Evolutionary conservation across 2,888 invertebrate genomes (phyloP).

Genomic region (Pollenia angustigena): DNA sequence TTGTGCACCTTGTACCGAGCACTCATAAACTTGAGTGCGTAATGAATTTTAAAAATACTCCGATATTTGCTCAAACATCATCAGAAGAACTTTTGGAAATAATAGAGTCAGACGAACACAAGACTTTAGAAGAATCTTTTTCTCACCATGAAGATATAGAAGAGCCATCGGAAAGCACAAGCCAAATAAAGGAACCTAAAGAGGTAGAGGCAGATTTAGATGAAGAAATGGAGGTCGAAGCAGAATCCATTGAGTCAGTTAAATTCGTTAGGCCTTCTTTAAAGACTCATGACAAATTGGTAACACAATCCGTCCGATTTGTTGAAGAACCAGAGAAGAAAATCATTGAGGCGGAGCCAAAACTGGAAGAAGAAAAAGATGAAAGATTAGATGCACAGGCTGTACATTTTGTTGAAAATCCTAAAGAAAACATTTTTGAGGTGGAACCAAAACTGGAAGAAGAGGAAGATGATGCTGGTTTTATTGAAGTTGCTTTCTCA

Average conservation of each 20-base stretch:
- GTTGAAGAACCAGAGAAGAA: background rate
- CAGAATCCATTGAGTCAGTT: too few species aligned
- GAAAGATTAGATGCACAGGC: background rate
- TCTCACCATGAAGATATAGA: background rate
- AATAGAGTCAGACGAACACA: constrained; percentile 7
- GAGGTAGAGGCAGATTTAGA: background rate
- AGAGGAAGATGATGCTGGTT: constrained; percentile 22
- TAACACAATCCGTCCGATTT: background rate
- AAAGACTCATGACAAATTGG: background rate
- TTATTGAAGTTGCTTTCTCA: constrained; percentile 46
- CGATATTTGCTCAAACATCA: constrained; percentile 34
- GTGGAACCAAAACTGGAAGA: background rate
- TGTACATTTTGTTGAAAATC: background rate
- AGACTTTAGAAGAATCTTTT: background rate
- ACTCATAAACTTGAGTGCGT: constrained; percentile 65
- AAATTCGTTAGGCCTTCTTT: too few species aligned
- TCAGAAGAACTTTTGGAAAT: constrained; percentile 43
- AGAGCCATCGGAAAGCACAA: background rate
- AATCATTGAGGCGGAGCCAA: background rate
- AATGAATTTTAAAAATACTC: constrained; percentile 56
- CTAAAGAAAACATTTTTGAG: constrained; percentile 2
- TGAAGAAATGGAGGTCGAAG: background rate
- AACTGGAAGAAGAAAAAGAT: too few species aligned
- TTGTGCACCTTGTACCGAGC: constrained; percentile 65
- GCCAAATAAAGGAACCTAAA: too few species aligned